Percentiles rank a stretch among this genome's conserved stretches.
Evolutionary conservation across 1,140 invertebrate genomes (phyloP).

Genomic region (Plutomurus gul): DNA sequence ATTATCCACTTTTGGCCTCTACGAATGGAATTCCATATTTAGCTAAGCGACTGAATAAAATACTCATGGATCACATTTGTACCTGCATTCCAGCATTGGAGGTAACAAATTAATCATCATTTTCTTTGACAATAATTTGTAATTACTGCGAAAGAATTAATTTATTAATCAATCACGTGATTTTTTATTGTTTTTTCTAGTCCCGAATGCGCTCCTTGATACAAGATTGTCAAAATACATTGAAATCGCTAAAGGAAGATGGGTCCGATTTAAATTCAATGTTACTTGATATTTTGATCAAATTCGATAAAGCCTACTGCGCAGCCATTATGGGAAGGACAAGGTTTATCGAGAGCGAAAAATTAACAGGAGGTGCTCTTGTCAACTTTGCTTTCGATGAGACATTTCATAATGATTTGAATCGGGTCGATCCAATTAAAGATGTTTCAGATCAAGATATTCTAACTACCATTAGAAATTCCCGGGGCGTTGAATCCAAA

Average conservation of each 20-base stretch:
- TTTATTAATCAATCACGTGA: constrained; percentile 50
- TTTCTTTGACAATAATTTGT: background rate
- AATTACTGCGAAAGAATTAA: background rate
- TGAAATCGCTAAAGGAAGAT: constrained; percentile 83
- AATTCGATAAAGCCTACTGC: constrained; percentile 97
- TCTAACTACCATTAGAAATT: constrained; percentile 94
- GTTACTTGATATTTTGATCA: constrained; percentile 95
- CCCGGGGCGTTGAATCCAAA: constrained; percentile 81
- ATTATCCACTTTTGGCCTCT: constrained; percentile 93
- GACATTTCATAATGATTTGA: constrained; percentile 88
- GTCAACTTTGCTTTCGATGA: constrained; percentile 99
- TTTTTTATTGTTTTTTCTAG: constrained; percentile 61
- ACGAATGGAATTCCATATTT: constrained; percentile 95
- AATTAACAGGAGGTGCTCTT: constrained; percentile 95
- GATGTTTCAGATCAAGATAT: constrained; percentile 92
- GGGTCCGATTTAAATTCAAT: constrained; percentile 89
- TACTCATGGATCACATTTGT: constrained; percentile 97
- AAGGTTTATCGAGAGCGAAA: constrained; percentile 95
- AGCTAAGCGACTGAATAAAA: constrained; percentile 92
- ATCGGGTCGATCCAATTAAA: constrained; percentile 89
- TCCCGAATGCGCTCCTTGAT: constrained; percentile 94
- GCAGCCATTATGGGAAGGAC: constrained; percentile 97
- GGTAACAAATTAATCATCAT: constrained; percentile 61
- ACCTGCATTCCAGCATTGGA: constrained; percentile 97
- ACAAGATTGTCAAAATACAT: constrained; percentile 91